phyloP scores from a whole-genome alignment of 1,140 invertebrate genomes.

The Andrena cerasifolii region DNA sequence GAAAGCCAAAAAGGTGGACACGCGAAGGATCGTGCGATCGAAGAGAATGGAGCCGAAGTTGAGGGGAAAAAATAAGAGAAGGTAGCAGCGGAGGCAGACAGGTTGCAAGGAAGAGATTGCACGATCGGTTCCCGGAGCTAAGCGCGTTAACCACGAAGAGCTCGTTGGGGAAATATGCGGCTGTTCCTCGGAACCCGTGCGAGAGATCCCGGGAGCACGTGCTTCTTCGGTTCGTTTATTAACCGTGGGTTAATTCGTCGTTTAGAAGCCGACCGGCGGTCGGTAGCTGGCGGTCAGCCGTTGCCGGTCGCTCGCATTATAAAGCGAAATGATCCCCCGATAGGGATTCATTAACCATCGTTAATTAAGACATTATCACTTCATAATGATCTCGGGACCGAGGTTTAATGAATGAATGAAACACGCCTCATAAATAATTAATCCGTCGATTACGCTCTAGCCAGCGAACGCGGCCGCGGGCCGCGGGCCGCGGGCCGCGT shows the following conservation, averaged over 20 bases:
- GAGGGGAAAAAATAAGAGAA: slow-evolving; percentile 2
- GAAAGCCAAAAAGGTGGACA: background rate
- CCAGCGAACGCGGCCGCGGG: slow-evolving; percentile 72
- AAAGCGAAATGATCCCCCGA: slow-evolving; percentile 77
- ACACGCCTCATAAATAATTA: slow-evolving; percentile 83
- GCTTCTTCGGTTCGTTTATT: slow-evolving; percentile 77
- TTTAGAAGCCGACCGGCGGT: slow-evolving; percentile 71
- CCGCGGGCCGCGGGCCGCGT: slow-evolving; percentile 63
- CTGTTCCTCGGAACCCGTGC: slow-evolving; percentile 32
- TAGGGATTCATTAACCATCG: slow-evolving; percentile 81
- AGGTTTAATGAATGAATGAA: slow-evolving; percentile 82
- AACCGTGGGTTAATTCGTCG: slow-evolving; percentile 78
- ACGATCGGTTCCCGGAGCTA: slow-evolving; percentile 56
- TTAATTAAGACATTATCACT: slow-evolving; percentile 83
- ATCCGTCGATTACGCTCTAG: slow-evolving; percentile 80
- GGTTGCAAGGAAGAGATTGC: slow-evolving; percentile 42
- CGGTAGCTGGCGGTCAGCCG: too few relatives aligned
- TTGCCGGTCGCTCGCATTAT: slow-evolving; percentile 68
- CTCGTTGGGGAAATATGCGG: slow-evolving; percentile 51
- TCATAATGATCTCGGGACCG: slow-evolving; percentile 80
- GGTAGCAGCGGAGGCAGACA: slow-evolving; percentile 21
- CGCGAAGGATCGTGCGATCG: slow-evolving; percentile 1
- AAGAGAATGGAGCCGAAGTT: background rate
- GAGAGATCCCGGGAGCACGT: slow-evolving; percentile 61
- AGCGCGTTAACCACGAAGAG: slow-evolving; percentile 49